Conservation (phyloP, 2,113 vertebrate genomes). For the Rhagologus leucostigma region DNA sequence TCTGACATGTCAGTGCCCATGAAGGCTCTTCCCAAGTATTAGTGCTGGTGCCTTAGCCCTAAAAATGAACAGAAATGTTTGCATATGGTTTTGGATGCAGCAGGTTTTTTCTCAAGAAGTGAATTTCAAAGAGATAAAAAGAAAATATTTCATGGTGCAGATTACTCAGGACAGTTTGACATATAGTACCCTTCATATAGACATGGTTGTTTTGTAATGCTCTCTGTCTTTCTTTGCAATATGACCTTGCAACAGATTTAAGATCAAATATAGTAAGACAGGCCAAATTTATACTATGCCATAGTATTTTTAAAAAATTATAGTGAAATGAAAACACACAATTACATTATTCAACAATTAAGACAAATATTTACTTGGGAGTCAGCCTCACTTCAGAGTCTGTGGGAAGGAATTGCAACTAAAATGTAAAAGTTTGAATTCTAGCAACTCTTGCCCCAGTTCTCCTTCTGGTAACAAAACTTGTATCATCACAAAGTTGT, state of each 20-base stretch:
- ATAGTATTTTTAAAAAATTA: not conserved
- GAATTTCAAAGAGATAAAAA: not conserved
- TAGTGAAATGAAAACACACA: not conserved
- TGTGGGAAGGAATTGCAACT: not conserved
- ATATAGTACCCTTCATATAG: not conserved
- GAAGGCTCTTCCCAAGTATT: not conserved
- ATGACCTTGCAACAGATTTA: not conserved
- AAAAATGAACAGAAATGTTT: not conserved
- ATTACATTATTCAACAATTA: not conserved
- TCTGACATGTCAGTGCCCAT: not conserved
- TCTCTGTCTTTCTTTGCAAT: not conserved
- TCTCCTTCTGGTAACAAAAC: not conserved
- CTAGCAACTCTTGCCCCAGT: not conserved
- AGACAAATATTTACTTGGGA: not conserved
- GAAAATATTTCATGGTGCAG: not conserved
- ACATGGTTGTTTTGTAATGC: not conserved
- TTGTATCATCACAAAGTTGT: not conserved
- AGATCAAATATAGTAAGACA: not conserved
- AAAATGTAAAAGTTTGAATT: not conserved
- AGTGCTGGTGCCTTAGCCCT: conserved; percentile 32
- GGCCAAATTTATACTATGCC: not conserved
- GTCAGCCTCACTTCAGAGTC: not conserved
- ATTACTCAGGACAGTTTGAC: conserved; percentile 34
- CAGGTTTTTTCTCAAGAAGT: not conserved
- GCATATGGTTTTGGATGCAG: not conserved